phyloP scores from a whole-genome alignment of 2,113 vertebrate species.

The Cyanoliseus patagonus region DNA sequence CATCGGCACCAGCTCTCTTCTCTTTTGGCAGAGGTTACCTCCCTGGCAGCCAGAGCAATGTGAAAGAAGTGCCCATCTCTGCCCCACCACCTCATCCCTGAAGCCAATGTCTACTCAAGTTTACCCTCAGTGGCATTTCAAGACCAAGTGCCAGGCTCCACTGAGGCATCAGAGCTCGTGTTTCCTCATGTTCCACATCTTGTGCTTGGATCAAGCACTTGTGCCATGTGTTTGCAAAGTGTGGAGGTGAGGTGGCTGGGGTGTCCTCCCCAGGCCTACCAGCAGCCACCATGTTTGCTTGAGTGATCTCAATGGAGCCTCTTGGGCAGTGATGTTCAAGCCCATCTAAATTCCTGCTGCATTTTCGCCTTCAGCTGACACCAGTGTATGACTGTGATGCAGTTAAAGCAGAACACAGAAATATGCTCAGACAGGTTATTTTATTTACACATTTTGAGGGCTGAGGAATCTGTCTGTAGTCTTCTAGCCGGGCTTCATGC shows the following conservation, averaged over 20 bases:
- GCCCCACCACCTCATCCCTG: background rate
- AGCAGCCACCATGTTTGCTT: background rate
- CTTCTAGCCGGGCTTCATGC: background rate
- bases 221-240: background rate
- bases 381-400: background rate
- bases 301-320: background rate
- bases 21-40: background rate
- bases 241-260: rapidly evolving
- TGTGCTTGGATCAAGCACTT: background rate
- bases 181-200: background rate
- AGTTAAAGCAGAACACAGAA: background rate
- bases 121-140: background rate
- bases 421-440: background rate
- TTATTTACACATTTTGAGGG: background rate
- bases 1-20: background rate
- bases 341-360: background rate
- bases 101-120: background rate
- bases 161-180: background rate
- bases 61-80: background rate
- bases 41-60: background rate
- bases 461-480: background rate
- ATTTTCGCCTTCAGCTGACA: background rate
- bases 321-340: background rate
- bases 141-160: background rate
- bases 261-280: background rate